Conservation (phyloP, 2,888 invertebrate genomes). For the Himalopsyche japonica region DNA sequence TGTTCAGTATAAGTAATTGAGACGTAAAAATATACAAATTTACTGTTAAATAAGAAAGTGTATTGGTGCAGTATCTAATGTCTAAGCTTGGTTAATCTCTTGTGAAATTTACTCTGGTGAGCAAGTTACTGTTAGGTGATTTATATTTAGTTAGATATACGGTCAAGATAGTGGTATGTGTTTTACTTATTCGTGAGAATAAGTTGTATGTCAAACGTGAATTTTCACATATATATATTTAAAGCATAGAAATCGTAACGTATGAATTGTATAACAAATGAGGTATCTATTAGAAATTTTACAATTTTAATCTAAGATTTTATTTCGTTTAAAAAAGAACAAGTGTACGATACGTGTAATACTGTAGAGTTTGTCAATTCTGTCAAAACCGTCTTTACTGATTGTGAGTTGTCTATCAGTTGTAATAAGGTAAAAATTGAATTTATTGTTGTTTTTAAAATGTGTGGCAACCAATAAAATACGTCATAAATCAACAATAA, state of each 20-base stretch:
- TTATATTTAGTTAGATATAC: not conserved
- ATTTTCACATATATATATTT: not conserved
- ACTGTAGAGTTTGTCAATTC: no score
- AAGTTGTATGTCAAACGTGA: not conserved
- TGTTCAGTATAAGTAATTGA: not conserved
- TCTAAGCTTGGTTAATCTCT: not conserved
- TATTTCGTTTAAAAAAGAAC: no score
- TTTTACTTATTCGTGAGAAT: not conserved
- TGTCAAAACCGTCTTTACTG: no score
- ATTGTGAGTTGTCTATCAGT: no score
- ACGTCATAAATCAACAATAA: no score
- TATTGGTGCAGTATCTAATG: not conserved
- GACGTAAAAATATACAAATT: not conserved
- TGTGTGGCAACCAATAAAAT: no score
- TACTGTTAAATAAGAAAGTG: not conserved
- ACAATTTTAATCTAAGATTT: no score
- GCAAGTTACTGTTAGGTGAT: not conserved
- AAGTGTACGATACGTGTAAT: no score
- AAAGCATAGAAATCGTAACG: not conserved
- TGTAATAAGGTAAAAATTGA: no score
- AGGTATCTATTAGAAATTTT: no score
- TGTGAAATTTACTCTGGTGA: not conserved
- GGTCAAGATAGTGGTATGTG: not conserved
- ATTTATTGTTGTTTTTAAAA: no score
- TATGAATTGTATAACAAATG: not conserved